Evolutionary conservation across 1,140 invertebrate genomes (phyloP).

Genomic region (Globodera rostochiensis): DNA sequence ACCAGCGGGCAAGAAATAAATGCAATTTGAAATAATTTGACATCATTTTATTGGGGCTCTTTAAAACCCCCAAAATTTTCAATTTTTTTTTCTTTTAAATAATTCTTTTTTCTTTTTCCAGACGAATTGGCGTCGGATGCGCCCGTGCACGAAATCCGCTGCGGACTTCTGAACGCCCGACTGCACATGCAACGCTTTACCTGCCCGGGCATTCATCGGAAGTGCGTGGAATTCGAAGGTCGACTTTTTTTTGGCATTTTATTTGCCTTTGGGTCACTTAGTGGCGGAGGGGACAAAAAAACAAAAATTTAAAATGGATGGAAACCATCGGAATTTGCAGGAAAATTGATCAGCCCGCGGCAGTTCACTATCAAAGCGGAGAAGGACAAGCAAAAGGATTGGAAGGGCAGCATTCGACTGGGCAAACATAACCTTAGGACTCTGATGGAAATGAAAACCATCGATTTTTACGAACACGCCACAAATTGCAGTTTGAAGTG

Average conservation of each 20-base stretch:
- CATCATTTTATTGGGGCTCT: too few relatives aligned
- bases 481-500: slow-evolving; percentile 53
- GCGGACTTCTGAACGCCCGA: slow-evolving; percentile 65
- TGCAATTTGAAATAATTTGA: too few relatives aligned
- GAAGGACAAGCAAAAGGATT: slow-evolving; percentile 68
- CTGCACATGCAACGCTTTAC: slow-evolving; percentile 67
- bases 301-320: slow-evolving; percentile 18
- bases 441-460: slow-evolving; percentile 66
- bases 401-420: slow-evolving; percentile 68
- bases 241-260: neutral
- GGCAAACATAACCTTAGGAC: slow-evolving; percentile 66
- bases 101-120: neutral
- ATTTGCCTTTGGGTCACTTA: neutral
- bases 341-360: slow-evolving; percentile 66
- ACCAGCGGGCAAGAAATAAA: neutral
- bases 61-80: too few relatives aligned
- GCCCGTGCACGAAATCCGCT: slow-evolving; percentile 64
- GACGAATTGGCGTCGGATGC: slow-evolving; percentile 29
- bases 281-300: too few relatives aligned
- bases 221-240: slow-evolving; percentile 67
- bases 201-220: slow-evolving; percentile 68
- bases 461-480: slow-evolving; percentile 66
- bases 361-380: slow-evolving; percentile 67
- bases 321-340: slow-evolving; percentile 28
- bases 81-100: too few relatives aligned